Evolutionary conservation across 1,140 invertebrate genomes (phyloP), one percentile per base, ranked within the genome.

Genomic region (Zaprionus kolodkinae): DNA sequence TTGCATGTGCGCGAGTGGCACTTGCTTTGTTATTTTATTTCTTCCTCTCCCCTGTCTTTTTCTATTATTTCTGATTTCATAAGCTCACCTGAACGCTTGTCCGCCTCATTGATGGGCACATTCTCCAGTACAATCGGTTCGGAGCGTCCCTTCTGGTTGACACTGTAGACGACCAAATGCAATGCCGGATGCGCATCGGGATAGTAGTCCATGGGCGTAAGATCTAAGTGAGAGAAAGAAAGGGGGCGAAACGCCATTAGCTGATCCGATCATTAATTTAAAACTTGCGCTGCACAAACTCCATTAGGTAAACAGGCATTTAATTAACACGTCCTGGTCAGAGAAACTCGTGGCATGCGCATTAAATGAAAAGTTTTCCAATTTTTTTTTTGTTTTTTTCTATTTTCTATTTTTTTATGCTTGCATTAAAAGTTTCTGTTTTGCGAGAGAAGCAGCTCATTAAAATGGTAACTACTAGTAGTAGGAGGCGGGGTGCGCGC

Each of bases 111-210:
- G 79, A 97, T 95, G 65, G 96, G 96, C 80, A 97, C 96, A 84
- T 97, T 97, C 88, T 97, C 96, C 12, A 98, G 93, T 0, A 97
- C 93, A 60, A 96, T 95, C 17, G 95, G 94, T 81, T 97, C 96
- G 72, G 97, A 97, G 67, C 95, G 95, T 52, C 97, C 97, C 92
- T 98, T 98, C 36, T 96, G 95, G 93, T 98, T 98, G 75, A 95
- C 95, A 40, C 97, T 96, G 92, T 97, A 98, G 65, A 97, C 95
- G 57, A 96, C 94, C 57, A 98, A 93, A 78, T 96, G 94, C 69
- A 97, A 94, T 27, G 95, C 95, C 12, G 94, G 94, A 66, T 95
- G 94, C 13, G 93, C 92, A 78, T 91, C 92, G 36, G 79, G 86
- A 72, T 89, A 91, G 63, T 83, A 92, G 67, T 93, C 92, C 86